Evolutionary conservation across 2,888 invertebrate genomes (phyloP).

Genomic region (Petrophora chlorosata): DNA sequence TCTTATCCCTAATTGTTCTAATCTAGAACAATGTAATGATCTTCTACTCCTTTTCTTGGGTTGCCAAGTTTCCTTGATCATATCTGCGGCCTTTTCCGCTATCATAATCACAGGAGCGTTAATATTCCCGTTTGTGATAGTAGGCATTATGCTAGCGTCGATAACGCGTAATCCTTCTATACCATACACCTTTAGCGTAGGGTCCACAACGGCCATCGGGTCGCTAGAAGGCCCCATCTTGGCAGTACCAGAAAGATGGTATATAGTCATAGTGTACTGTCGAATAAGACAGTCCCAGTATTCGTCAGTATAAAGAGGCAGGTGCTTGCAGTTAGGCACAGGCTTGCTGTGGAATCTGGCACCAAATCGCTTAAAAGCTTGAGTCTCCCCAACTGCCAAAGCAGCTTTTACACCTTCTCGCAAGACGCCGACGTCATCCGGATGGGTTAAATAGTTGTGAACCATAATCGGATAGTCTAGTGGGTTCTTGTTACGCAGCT

Average conservation of each 20-base stretch:
- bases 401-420: constrained; percentile 95
- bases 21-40: constrained; percentile 53
- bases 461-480: constrained; percentile 93
- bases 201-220: constrained; percentile 92
- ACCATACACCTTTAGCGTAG: constrained; percentile 89
- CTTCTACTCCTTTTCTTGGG: constrained; percentile 54
- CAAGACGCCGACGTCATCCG: constrained; percentile 91
- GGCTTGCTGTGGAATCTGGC: constrained; percentile 89
- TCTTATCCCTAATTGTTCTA: constrained; percentile 47
- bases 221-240: constrained; percentile 93
- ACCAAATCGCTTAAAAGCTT: constrained; percentile 90
- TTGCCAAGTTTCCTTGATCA: constrained; percentile 90
- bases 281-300: constrained; percentile 94
- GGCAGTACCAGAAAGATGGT: constrained; percentile 92
- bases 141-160: constrained; percentile 95
- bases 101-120: constrained; percentile 95
- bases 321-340: constrained; percentile 92
- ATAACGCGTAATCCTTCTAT: constrained; percentile 91
- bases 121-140: constrained; percentile 93
- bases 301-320: constrained; percentile 90
- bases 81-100: constrained; percentile 92
- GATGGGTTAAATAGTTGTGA: constrained; percentile 95
- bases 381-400: constrained; percentile 90
- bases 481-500: constrained; percentile 87
- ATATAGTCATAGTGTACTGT: constrained; percentile 94